A percentile compares a stretch with the other conserved stretches of the same genome.
These are phyloP conservation scores for Galbula dea DNA, from an alignment of 2,113 vertebrate genomes.

Conservation along the genomic window DNA sequence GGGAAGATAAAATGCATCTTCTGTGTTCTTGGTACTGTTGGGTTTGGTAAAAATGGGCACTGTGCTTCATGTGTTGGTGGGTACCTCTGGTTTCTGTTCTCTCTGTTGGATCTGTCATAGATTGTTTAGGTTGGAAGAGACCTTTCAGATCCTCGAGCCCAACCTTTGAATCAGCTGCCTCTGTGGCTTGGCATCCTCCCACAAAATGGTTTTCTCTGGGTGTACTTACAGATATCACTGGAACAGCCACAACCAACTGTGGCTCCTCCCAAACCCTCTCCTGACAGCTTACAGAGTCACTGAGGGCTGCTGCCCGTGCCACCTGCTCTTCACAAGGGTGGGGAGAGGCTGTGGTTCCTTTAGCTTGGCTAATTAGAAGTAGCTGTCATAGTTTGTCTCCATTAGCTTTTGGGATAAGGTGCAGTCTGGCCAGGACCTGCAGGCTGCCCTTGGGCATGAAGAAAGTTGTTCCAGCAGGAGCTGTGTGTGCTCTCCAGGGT, in stretches of 20 bases:
- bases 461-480: neutral
- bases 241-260: neutral
- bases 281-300: fast-evolving
- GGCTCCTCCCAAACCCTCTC: neutral
- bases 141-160: neutral
- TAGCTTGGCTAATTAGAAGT: neutral
- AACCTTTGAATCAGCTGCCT: neutral
- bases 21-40: fast-evolving
- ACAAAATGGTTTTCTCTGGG: fast-evolving
- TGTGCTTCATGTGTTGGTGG: fast-evolving
- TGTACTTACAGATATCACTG: neutral
- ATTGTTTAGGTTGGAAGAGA: neutral
- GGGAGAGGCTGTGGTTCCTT: neutral
- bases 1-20: neutral
- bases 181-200: fast-evolving
- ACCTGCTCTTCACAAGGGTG: fast-evolving
- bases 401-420: neutral
- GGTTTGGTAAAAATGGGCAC: neutral
- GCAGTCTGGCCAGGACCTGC: fast-evolving
- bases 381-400: fast-evolving
- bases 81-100: neutral
- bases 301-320: neutral
- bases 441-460: fast-evolving
- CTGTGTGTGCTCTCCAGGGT: neutral
- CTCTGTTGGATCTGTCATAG: neutral